Evolutionary conservation across 1,140 invertebrate genomes (phyloP), one percentile per base, ranked within the genome.

Genomic region (Drosophila grimshawi): DNA sequence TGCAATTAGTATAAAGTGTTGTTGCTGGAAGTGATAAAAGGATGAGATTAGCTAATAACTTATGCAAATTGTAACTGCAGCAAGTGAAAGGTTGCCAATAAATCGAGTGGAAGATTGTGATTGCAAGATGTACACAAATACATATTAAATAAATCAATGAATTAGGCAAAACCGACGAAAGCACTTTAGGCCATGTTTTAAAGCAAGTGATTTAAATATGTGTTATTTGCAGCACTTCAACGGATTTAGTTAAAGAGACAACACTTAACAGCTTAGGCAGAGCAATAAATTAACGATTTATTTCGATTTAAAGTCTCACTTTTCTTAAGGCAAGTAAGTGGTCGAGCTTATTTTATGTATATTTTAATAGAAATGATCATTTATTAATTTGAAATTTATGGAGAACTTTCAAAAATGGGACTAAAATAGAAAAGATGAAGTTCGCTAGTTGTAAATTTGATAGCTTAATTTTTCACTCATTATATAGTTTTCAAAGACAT

Each of bases 1-100:
- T 72, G 79, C 79, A 81, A 81, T 81, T 81, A 81, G 63, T 78
- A 73, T 56, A 52, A 68, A 80, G 73, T 67, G 56, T 60, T 45
- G 10, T 41, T 52, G 67, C 33, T 48, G 61, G 60, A 35, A 41
- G 48, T 52, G 59, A 57, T n/a, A 80, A 80, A 72, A 70, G 81
- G 57, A 70, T 77, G 76, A 29, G 19, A 64, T 64, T 74, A 56
- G 76, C 81, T 78, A 72, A 81, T 81, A 81, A 78, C 71, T 73
- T 80, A 75, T 86, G 76, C 71, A 80, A 86, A 88, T 88, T 67
- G n/a, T 49, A 51, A n/a, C 52, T 29, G 68, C 10, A 49, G 39
- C 46, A 67, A 27, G 41, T 6, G 10, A 45, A 56, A 56, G 41
- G 68, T 35, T 57, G 51, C 32, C 71, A 86, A 86, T 86, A 86